Evolutionary conservation across 2,113 vertebrate species (phyloP).

Genomic region (Calonectris borealis): DNA sequence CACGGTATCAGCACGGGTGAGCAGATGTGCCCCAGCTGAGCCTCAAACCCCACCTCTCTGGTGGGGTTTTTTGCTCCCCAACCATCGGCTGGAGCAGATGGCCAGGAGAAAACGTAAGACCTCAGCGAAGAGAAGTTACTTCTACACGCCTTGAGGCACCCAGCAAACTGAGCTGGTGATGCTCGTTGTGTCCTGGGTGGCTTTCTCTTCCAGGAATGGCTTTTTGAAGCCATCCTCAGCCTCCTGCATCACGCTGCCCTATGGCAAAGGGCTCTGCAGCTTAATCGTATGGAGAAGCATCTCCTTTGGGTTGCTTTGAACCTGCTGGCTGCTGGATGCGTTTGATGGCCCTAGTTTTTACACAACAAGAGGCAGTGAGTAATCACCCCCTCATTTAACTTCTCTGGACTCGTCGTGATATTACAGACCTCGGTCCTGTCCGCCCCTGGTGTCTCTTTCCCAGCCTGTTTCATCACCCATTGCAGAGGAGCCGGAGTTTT

Average conservation of each 20-base stretch:
- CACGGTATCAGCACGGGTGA: not conserved
- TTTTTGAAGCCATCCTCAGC: not conserved
- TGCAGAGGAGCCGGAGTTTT: not conserved
- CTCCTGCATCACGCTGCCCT: not conserved
- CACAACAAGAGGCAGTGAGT: not conserved
- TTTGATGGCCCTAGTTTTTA: not conserved
- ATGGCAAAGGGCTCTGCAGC: not conserved
- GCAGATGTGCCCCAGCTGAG: not conserved
- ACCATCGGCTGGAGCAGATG: rapidly evolving
- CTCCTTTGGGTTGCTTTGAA: not conserved
- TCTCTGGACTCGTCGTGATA: not conserved
- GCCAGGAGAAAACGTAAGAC: not conserved
- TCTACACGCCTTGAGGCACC: not conserved
- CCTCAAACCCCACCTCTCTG: not conserved
- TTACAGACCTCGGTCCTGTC: rapidly evolving
- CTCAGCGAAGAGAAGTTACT: not conserved
- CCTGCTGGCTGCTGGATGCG: not conserved
- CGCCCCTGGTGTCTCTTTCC: not conserved
- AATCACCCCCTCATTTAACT: not conserved
- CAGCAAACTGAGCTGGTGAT: rapidly evolving
- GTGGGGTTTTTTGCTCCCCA: not conserved
- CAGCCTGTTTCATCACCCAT: not conserved
- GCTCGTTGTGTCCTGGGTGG: not conserved
- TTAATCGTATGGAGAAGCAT: not conserved
- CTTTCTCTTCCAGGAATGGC: not conserved